Conservation (phyloP, 2,797 vertebrate species). For the Scleropages formosus region DNA sequence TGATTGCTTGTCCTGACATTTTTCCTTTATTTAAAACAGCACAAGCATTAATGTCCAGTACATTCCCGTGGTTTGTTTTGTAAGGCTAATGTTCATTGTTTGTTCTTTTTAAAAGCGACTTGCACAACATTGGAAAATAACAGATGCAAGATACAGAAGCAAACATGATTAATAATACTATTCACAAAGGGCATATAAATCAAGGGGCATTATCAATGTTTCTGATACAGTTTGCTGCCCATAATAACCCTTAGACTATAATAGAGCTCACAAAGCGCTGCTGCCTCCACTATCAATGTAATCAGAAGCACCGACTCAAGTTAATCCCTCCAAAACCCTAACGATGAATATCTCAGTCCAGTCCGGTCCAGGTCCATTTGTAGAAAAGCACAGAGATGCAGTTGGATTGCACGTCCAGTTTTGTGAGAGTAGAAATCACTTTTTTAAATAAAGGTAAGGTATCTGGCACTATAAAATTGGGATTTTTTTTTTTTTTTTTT, state of each 20-base stretch:
- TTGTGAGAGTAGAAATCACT: not conserved
- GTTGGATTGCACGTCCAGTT: not conserved
- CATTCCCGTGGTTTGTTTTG: too few species aligned
- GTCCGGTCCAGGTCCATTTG: not conserved
- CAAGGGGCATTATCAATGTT: not conserved
- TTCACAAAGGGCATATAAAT: not conserved
- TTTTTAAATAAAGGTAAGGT: too few species aligned
- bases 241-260: not conserved
- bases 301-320: not conserved
- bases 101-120: not conserved
- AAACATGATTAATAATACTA: not conserved
- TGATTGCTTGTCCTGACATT: not conserved
- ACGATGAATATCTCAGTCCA: not conserved
- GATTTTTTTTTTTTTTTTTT: too few species aligned
- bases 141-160: not conserved
- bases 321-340: not conserved
- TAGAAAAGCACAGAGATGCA: not conserved
- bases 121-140: not conserved
- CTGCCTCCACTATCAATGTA: not conserved
- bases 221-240: not conserved
- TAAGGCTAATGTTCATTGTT: too few species aligned
- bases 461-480: too few species aligned
- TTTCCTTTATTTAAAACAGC: not conserved
- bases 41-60: not conserved
- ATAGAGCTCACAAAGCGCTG: slow-evolving; percentile 7